phyloP scores from a whole-genome alignment of 2,113 vertebrate species.

The Numida meleagris region DNA sequence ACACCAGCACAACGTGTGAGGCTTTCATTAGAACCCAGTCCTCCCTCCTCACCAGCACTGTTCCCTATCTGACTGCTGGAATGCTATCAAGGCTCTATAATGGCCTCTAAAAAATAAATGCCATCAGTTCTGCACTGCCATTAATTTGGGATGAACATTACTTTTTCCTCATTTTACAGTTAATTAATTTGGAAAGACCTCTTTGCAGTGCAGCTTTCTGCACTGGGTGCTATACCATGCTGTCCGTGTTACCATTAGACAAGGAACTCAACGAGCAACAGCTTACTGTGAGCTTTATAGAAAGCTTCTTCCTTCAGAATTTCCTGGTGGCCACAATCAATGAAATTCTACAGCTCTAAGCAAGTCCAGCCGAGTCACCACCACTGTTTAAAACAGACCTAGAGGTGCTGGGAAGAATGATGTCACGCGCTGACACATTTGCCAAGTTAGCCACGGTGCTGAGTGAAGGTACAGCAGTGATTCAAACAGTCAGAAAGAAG shows the following conservation, averaged over 20 bases:
- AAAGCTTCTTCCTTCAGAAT: background rate
- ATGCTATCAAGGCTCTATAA: background rate
- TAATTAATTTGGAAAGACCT: background rate
- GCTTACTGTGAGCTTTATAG: rapidly evolving
- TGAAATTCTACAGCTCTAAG: background rate
- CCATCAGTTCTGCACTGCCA: background rate
- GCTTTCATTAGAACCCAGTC: background rate
- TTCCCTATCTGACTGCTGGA: background rate
- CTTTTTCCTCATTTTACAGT: background rate
- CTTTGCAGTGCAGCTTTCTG: background rate
- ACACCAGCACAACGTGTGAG: background rate
- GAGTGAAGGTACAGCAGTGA: background rate
- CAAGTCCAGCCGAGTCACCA: background rate
- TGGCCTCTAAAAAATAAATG: background rate
- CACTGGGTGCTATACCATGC: background rate
- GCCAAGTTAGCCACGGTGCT: background rate
- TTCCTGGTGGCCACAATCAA: background rate
- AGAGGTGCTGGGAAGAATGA: background rate
- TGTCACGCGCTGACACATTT: background rate
- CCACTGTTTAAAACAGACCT: background rate
- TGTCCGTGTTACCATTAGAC: rapidly evolving
- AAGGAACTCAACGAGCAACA: background rate
- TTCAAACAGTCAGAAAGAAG: background rate
- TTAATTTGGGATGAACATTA: background rate
- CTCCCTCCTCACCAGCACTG: background rate